A percentile compares a stretch with the other conserved stretches of the same genome.
Evolutionary conservation across 1,140 invertebrate genomes (phyloP).

Genomic region (Phthorimaea operculella): DNA sequence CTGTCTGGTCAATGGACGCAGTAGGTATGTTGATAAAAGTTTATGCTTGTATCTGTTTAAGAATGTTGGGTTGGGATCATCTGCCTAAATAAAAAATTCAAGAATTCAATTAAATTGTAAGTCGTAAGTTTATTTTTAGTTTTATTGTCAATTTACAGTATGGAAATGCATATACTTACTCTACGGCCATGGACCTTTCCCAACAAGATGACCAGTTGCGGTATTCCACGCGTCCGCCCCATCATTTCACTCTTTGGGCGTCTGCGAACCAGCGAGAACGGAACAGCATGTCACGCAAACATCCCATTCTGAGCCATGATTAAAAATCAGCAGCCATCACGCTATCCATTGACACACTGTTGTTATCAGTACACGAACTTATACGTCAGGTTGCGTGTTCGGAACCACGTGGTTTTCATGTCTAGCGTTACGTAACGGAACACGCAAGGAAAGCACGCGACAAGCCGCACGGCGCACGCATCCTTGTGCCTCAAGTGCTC

Average conservation of each 20-base stretch:
- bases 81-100: too few relatives aligned
- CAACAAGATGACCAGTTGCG: not conserved
- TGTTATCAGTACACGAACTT: slow-evolving; percentile 17
- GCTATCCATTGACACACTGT: slow-evolving; percentile 23
- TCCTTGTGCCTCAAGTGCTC: slow-evolving; percentile 15
- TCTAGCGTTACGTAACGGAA: slow-evolving; percentile 8
- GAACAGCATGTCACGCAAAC: slow-evolving; percentile 15
- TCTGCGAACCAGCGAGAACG: not conserved
- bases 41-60: too few relatives aligned
- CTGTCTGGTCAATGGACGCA: too few relatives aligned
- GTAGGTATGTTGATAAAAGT: too few relatives aligned
- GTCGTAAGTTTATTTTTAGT: too few relatives aligned
- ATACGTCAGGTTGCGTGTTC: slow-evolving; percentile 12
- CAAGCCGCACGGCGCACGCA: slow-evolving; percentile 7
- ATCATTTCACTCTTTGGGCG: not conserved
- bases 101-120: too few relatives aligned
- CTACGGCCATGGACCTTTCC: not conserved
- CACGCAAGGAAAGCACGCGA: slow-evolving; percentile 18
- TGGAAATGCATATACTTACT: not conserved
- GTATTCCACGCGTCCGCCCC: not conserved
- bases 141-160: too few relatives aligned
- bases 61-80: too few relatives aligned
- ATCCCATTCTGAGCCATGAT: slow-evolving; percentile 17
- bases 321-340: slow-evolving; percentile 23
- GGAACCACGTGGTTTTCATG: slow-evolving; percentile 9